Conservation (phyloP, 2,797 vertebrate species). For the Petrocephalus sullivani region DNA sequence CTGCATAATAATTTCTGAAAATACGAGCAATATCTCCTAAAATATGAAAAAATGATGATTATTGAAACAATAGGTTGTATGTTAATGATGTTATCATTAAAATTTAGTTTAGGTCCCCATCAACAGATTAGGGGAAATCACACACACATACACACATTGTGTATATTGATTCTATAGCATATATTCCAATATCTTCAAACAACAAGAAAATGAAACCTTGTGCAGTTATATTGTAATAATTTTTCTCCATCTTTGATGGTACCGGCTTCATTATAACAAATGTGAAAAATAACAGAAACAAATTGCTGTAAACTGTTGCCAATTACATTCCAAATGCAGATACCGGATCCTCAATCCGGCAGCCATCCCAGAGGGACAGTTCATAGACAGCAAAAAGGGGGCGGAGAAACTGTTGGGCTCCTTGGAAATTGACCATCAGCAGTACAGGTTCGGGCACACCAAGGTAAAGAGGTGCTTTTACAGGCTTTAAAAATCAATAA, state of each 20-base stretch:
- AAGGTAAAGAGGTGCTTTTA: not conserved
- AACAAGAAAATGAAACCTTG: not conserved
- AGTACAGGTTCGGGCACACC: not conserved
- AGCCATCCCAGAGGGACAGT: not conserved
- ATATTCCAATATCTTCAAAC: not conserved
- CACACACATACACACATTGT: not conserved
- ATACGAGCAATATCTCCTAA: too few species aligned
- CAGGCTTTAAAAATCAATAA: not conserved
- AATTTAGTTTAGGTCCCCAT: too few species aligned
- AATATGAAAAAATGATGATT: too few species aligned
- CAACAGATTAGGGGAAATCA: not conserved
- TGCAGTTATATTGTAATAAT: not conserved
- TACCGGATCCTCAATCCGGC: not conserved
- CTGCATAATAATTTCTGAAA: too few species aligned
- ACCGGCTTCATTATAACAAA: not conserved
- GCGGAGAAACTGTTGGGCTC: slow-evolving; percentile 68
- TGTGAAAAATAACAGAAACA: not conserved
- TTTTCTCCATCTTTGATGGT: not conserved
- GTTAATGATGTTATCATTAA: too few species aligned
- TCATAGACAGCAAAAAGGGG: slow-evolving; percentile 60
- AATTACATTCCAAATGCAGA: not conserved
- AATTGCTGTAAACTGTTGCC: not conserved
- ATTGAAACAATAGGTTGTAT: too few species aligned
- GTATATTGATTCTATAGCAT: not conserved
- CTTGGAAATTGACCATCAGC: slow-evolving; percentile 55